Percentiles rank a stretch among this genome's conserved stretches.
These are phyloP conservation scores for Anolis carolinensis DNA, from an alignment of 2,113 vertebrate species.

Conservation along the genomic window DNA sequence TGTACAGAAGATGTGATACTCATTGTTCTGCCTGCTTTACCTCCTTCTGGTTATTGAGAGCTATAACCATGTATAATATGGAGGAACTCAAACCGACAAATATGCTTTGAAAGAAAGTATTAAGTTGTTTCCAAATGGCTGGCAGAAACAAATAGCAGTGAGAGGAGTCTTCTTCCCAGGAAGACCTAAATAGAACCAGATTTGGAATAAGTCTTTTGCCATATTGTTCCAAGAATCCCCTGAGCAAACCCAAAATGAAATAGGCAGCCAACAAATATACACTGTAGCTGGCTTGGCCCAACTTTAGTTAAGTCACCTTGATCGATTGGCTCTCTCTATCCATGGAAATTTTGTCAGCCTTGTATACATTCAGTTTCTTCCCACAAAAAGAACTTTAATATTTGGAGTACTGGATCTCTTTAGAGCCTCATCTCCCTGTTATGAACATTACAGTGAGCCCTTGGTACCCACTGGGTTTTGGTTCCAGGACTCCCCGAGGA, in stretches of 20 bases:
- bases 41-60: background rate
- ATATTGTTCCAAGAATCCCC: background rate
- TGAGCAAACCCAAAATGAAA: background rate
- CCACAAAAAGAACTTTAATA: background rate
- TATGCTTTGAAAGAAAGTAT: background rate
- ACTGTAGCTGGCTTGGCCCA: background rate
- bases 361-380: background rate
- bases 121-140: background rate
- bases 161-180: background rate
- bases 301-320: constrained; percentile 13
- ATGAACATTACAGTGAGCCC: too few relatives aligned
- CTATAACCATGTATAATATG: background rate
- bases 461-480: too few relatives aligned
- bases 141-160: background rate
- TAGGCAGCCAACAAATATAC: background rate
- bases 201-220: constrained; percentile 5
- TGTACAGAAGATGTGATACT: background rate
- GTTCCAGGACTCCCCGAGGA: too few relatives aligned
- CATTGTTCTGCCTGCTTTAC: too few relatives aligned
- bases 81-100: background rate
- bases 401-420: background rate
- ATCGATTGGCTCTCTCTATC: background rate
- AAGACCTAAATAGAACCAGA: background rate
- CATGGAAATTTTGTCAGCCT: constrained; percentile 3
- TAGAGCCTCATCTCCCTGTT: too few relatives aligned